Evolutionary conservation across 2,113 vertebrate species (phyloP), one percentile per base, ranked within the genome.

Genomic region (Microtus richardsoni): DNA sequence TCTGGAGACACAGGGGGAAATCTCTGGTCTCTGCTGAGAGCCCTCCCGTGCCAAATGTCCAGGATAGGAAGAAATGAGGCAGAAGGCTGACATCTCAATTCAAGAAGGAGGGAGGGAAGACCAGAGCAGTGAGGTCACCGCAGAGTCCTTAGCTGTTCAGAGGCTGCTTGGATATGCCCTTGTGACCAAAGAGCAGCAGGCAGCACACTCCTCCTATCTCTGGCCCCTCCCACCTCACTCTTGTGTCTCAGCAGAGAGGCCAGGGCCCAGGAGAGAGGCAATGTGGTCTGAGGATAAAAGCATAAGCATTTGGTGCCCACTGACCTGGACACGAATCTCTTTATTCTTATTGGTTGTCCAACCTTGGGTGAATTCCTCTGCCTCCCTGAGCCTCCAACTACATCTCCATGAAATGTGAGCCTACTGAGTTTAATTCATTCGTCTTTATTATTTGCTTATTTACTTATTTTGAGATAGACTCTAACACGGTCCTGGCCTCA

Each of bases 11-110:
- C 49, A 7, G 91, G 68, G 49, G n/a, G 17, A 30, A 30, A 11
- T 36, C 66, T 17, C 54, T 86, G 80, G 33, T 80, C 91, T 77
- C 77, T 6, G 8, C 0, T 2, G 89, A 77, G 66, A 88, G 64
- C 44, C 28, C 49, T 19, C 58, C 84, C 2, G 10, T 33, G 71
- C 91, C 93, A 92, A 88, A 75, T 92, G 70, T 94, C 95, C 80
- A n/a, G 92, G 66, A 44, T 54, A 79, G 73, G 62, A 80, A 58
- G 89, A 64, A 87, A 70, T 7, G 24, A 88, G 58, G 77, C 70
- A 13, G 91, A 96, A 94, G 77, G 71, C 3, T 85, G 92, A 93
- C 26, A 44, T 73, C 90, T 92, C 77, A 80, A 44, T 95, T 85
- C 88, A 24, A 88, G 68, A 71, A 91, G 70, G 86, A 74, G 19